These are phyloP conservation scores for Penaeus monodon DNA, from an alignment of 2,888 invertebrate genomes.

Conservation along the genomic window DNA sequence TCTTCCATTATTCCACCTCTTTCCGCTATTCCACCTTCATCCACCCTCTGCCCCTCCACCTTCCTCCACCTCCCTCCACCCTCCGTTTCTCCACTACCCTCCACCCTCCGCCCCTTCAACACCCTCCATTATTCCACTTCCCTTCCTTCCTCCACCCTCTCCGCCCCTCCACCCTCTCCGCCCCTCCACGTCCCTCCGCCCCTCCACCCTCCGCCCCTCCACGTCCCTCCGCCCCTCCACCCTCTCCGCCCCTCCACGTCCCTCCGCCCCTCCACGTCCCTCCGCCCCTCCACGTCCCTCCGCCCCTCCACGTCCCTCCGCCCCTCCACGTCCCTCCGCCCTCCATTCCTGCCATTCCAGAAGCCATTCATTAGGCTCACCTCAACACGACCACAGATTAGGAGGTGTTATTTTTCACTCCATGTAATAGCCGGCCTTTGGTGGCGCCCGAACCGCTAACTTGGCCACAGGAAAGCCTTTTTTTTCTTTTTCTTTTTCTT, in stretches of 20 bases:
- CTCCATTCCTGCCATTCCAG: neutral
- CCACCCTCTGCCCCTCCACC: neutral
- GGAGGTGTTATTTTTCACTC: conserved; percentile 43
- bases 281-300: neutral
- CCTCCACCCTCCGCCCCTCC: neutral
- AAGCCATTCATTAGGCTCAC: conserved; percentile 40
- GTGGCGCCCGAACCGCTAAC: conserved; percentile 27
- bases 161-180: neutral
- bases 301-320: too few species aligned
- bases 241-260: neutral
- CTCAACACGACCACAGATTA: conserved; percentile 46
- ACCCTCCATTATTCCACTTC: neutral
- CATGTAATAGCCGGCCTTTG: conserved; percentile 21
- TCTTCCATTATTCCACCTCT: neutral
- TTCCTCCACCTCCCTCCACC: neutral
- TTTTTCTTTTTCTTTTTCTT: too few species aligned
- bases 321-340: neutral
- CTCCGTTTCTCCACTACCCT: neutral
- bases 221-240: too few species aligned
- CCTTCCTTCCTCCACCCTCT: neutral
- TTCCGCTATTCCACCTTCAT: neutral
- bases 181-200: neutral
- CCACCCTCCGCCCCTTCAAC: neutral
- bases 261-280: neutral
- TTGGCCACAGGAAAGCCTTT: neutral